Base-by-base conservation (phyloP, 64 coral and sea anemone species). In the Actinia equina region DNA sequence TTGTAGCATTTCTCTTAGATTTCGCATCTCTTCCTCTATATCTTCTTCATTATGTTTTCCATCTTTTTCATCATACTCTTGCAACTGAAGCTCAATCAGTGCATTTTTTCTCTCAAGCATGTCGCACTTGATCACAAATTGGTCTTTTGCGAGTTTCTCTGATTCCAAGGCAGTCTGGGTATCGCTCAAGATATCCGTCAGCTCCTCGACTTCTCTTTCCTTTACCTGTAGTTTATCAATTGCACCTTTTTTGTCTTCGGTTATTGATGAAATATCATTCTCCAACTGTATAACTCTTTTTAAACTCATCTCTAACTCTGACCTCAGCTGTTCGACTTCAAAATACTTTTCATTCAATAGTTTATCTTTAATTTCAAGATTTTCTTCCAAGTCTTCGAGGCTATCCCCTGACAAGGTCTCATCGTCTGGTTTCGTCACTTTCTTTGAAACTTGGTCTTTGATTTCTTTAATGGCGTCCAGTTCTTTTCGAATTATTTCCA, bases 111-210 rank as follows among this genome's bases (percentile, higher is more conserved):
- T 70, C 82, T 96, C 94, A 56, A 96, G 43, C 84, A 85, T 88
- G 22, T 93, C 85, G 26, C 94, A 96, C 88, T 96, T 96, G 2
- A 96, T 81, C 43, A 77, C 70, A 26, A 88, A 93, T 65, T 96
- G 91, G 55, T 93, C 77, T 25, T 93, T 92, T 4, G 91, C 79
- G 53, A 89, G 76, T 60, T 87, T 92, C 41, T 93, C 91, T 8
- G 91, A 90, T 84, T 93, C 52, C 19, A 90, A 69, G 6, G 85
- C 87, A 56, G 85, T 85, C 80, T 93, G 57, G 3, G 88, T 77
- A 70, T 83, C 86, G 67, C 84, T 82, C 5, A 93, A 80, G 44
- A 89, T 56, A 77, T 90, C 91, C 15, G 82, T 62, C 82, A 60
- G 82, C 44, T 90, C 85, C 53, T 79, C 83, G 77, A 96, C 65